Percentiles rank a stretch among this genome's conserved stretches.
Evolutionary conservation across 2,888 invertebrate species (phyloP).

Genomic region (Ischnus inquisitorius): DNA sequence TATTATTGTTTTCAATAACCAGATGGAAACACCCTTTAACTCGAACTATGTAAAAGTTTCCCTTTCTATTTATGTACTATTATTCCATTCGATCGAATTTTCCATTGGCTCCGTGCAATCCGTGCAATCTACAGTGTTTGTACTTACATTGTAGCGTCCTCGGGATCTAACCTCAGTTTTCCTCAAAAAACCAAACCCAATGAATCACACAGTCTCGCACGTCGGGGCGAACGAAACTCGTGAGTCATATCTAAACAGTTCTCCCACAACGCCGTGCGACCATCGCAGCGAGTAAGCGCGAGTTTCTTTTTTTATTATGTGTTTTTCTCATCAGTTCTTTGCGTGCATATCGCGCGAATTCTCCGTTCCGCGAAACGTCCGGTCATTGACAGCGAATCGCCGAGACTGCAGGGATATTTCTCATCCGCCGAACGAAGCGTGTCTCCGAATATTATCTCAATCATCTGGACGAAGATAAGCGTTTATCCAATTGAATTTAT

Average conservation of each 20-base stretch:
- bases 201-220: slow-evolving; percentile 15
- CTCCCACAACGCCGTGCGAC: neutral
- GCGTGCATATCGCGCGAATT: neutral
- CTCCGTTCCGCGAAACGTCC: slow-evolving; percentile 25
- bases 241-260: slow-evolving; percentile 2
- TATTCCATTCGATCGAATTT: neutral
- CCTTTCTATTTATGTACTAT: too few species aligned
- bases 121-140: neutral
- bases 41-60: neutral
- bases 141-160: neutral
- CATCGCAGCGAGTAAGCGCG: neutral
- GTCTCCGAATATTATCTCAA: slow-evolving; percentile 12
- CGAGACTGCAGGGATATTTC: slow-evolving; percentile 41
- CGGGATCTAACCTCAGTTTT: neutral
- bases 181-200: slow-evolving; percentile 2
- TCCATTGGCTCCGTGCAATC: neutral
- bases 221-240: neutral
- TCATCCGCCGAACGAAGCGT: neutral
- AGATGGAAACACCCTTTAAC: neutral
- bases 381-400: slow-evolving; percentile 43
- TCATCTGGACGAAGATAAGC: slow-evolving; percentile 21
- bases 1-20: too few species aligned
- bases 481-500: neutral
- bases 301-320: neutral
- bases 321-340: neutral